Conservation (phyloP, 2,113 vertebrate species). For the Phycodurus eques region DNA sequence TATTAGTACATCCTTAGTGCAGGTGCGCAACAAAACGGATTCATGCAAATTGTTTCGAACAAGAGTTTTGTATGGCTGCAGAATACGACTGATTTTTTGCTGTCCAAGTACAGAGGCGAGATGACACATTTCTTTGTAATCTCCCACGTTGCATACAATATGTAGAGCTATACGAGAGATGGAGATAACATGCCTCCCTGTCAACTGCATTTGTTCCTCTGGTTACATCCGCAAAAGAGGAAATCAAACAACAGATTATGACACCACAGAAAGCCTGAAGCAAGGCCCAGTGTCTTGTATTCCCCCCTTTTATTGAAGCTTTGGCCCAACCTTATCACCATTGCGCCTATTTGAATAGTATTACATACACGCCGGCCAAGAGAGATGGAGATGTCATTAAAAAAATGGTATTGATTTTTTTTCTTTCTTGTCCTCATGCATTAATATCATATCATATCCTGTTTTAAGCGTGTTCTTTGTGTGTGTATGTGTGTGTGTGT, state of each 20-base stretch:
- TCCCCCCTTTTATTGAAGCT: constrained; percentile 30
- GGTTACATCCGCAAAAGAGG: constrained; percentile 58
- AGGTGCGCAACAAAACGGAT: not conserved
- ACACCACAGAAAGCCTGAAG: constrained; percentile 50
- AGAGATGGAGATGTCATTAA: constrained; percentile 46
- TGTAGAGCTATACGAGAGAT: constrained; percentile 29
- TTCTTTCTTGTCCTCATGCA: constrained; percentile 45
- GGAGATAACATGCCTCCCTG: constrained; percentile 40
- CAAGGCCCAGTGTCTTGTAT: constrained; percentile 33
- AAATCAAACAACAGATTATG: constrained; percentile 67
- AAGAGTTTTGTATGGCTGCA: not conserved
- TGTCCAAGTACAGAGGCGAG: constrained; percentile 4
- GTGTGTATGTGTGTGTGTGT: constrained; percentile 20
- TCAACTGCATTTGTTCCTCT: constrained; percentile 55
- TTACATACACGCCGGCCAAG: constrained; percentile 36
- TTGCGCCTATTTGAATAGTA: constrained; percentile 56
- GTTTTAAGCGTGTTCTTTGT: constrained; percentile 46
- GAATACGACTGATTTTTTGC: not conserved
- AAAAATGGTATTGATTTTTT: constrained; percentile 52
- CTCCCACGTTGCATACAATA: constrained; percentile 15
- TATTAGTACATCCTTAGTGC: not conserved
- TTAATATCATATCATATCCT: constrained; percentile 60
- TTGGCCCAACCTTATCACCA: constrained; percentile 56
- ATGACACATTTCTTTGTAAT: constrained; percentile 32
- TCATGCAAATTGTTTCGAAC: not conserved